Base-by-base conservation (phyloP, 2,888 invertebrate genomes). In the Lobophora halterata region DNA sequence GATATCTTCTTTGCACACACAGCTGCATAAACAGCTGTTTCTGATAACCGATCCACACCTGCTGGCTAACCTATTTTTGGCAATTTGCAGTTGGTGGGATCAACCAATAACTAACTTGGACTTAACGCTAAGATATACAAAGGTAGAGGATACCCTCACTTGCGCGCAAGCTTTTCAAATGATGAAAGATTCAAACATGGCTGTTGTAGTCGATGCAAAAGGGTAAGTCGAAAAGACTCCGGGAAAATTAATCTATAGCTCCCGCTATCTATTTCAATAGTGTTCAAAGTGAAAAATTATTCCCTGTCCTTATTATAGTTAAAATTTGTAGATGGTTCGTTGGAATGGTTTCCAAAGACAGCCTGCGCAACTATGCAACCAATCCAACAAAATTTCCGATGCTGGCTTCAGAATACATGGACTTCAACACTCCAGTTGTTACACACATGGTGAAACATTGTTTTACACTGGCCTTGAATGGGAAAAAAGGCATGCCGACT, bases 81-180 rank as follows among this genome's bases (percentile, higher is more conserved):
- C 3, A 3, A 3, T 14, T 68, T 58, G 9, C 58, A 93, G 94
- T 91, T 97, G 96, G 96, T 95, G 93, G 92, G 87, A 92, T 46
- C 74, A 86, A 4, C 79, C 86, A 5, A 55, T 70, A 23, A 49
- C 58, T 3, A 55, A 58, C 21, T 43, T 73, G 37, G 46, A 57
- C 34, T 33, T 64, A 5, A 56, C 55, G 4, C 47, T 44, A 1
- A 36, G 46, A 3, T 60, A 65, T 20, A 61, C 67, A 1, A 6
- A 29, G 23, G 80, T 93, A 3, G 73, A 89, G 1, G 75, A 88
- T 21, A 70, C 94, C 24, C 26, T 25, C 3, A 43, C 65, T 0
- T 69, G 66, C 11, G 19, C 27, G 5, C 56, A 60, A 1, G 65
- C 70, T 0, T 28, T 69, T 1, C 21, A 26, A 2, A 49, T 46